Evolutionary conservation across 2,113 vertebrate species (phyloP).

Genomic region (Pheucticus melanocephalus): DNA sequence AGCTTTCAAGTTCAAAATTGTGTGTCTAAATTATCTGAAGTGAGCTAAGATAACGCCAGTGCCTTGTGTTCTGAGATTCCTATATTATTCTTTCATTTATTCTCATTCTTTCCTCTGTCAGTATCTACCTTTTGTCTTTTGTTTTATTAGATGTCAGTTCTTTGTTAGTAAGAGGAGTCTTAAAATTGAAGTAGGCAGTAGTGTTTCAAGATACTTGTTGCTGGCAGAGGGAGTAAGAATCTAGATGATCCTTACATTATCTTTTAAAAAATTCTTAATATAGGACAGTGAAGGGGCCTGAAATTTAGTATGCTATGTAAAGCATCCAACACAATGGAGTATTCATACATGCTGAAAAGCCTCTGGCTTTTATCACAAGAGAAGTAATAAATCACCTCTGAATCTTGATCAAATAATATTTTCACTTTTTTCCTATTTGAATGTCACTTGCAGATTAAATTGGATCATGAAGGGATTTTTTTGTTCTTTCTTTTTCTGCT

Average conservation of each 20-base stretch:
- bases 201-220: background rate
- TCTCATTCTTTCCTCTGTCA: background rate
- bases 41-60: background rate
- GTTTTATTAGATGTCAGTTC: background rate
- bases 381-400: slow-evolving; percentile 23
- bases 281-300: background rate
- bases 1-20: background rate
- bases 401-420: slow-evolving; percentile 37
- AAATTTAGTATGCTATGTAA: background rate
- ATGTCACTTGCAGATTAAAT: slow-evolving; percentile 22
- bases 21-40: background rate
- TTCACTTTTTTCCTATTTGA: slow-evolving; percentile 31
- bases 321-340: background rate
- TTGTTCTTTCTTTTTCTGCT: background rate
- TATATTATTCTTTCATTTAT: background rate
- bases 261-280: background rate
- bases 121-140: background rate
- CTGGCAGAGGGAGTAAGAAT: background rate
- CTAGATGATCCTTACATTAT: background rate
- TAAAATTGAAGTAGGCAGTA: background rate
- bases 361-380: slow-evolving; percentile 19
- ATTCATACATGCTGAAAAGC: slow-evolving; percentile 3
- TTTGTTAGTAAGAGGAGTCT: background rate
- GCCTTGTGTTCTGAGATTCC: background rate
- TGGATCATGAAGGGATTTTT: background rate